These are phyloP conservation scores for Cladopsammia gracilis DNA, from an alignment of 64 coral and sea anemone genomes.

Conservation along the genomic window DNA sequence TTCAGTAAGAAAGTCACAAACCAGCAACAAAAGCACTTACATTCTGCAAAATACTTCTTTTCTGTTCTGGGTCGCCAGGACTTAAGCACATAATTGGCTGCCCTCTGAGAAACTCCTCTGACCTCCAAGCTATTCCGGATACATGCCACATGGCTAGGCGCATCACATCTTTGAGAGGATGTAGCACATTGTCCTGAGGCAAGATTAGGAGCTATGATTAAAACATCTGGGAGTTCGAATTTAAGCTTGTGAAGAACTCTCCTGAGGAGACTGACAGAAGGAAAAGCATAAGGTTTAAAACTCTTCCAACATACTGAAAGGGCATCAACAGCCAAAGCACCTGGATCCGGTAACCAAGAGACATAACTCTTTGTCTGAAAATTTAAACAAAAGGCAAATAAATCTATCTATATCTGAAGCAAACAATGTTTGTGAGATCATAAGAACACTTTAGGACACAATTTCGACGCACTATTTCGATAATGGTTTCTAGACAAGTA, in stretches of 20 bases:
- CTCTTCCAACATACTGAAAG: no score
- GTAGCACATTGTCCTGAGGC: conserved; percentile 20
- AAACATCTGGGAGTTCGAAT: neutral
- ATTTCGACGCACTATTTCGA: conserved; percentile 21
- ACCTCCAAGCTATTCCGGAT: no score
- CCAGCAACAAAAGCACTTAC: conserved; percentile 69
- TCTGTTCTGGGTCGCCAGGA: conserved; percentile 64
- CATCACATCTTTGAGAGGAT: conserved; percentile 26
- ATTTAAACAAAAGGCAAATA: conserved; percentile 54
- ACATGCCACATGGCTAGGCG: conserved; percentile 69
- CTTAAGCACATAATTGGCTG: no score
- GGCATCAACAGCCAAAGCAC: no score
- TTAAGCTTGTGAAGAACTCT: no score
- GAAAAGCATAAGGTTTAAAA: conserved; percentile 68
- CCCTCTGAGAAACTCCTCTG: conserved; percentile 15
- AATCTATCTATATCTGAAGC: conserved; percentile 49
- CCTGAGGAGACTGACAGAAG: conserved; percentile 62
- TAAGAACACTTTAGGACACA: conserved; percentile 8
- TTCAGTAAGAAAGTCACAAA: conserved; percentile 46
- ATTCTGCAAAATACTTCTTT: conserved; percentile 57
- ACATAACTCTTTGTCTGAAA: conserved; percentile 18
- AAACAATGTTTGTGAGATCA: conserved; percentile 20
- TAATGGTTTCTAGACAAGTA: conserved; percentile 12
- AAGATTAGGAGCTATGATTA: conserved; percentile 49
- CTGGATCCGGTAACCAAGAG: conserved; percentile 71